Base-by-base conservation (phyloP, 2,888 invertebrate genomes). In the Pocota personata region DNA sequence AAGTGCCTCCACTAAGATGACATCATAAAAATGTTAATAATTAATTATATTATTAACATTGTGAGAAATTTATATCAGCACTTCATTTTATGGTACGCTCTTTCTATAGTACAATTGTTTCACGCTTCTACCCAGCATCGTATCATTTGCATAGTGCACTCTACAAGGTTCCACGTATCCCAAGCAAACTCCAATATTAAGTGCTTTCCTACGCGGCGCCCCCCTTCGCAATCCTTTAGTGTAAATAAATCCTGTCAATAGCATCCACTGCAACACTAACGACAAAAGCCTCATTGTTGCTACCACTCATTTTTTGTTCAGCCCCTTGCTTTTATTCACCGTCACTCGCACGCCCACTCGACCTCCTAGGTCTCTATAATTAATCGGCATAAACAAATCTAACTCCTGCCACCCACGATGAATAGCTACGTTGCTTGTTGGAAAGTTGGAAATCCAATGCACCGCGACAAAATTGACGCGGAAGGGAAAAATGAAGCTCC, bases 221-320 rank as follows among this genome's bases (percentile, higher is more conserved):
- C n/a, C 19, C 32, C 24, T 7, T n/a, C n/a, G 4, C 69, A 14
- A 21, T 12, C 58, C 37, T 55, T 27, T 30, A 67, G 50, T 19
- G 35, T 55, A 71, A 78, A 78, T 78, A 71, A 78, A 78, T 71
- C 77, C 77, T 78, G 62, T 55, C 62, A 62, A 71, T 78, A 7
- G 55, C 27, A 43, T 3, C 14, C n/a, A 64, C 19, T 52, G 62
- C 35, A 43, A n/a, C 35, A 37, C 32, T 75, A 76, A 67, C 66
- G 66, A 55, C 46, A 48, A 37, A n/a, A 40, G 50, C 50, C 14
- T 43, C 35, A 67, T 67, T 60, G 27, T 21, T 69, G 48, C 40
- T 21, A 60, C 35, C 48, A 21, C 37, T 60, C 12, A 8, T 50
- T 8, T 6, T 21, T 35, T 76, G 27, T 62, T 19, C 43, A 62